Conservation (phyloP, 1,140 invertebrate genomes). For the Drosophila guanche region DNA sequence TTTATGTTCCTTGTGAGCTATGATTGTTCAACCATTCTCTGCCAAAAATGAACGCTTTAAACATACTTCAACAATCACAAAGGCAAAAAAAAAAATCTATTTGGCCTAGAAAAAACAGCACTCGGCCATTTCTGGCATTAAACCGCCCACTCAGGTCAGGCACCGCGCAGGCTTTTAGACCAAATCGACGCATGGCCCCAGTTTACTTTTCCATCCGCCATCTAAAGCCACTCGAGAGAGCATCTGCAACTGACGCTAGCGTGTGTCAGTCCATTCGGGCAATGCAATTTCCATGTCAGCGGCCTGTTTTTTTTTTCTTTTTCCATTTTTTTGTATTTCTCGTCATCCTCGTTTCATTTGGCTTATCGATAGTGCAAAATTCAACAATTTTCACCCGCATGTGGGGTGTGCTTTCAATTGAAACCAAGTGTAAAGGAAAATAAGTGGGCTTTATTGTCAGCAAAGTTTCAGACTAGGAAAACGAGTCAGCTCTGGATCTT, state of each 20-base stretch:
- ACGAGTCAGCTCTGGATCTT: no score
- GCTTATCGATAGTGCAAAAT: conserved; percentile 34
- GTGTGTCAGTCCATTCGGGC: conserved; percentile 12
- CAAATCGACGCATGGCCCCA: conserved; percentile 11
- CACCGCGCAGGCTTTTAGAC: conserved; percentile 16
- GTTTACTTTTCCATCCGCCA: conserved; percentile 19
- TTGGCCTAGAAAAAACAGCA: conserved; percentile 5
- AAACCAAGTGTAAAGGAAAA: conserved; percentile 3
- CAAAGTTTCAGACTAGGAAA: no score
- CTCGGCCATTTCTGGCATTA: conserved; percentile 19
- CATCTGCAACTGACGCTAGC: conserved; percentile 1
- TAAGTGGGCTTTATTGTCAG: neutral
- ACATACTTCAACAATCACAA: conserved; percentile 1
- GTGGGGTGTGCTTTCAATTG: neutral
- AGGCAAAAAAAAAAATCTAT: conserved; percentile 3
- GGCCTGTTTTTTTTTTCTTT: conserved; percentile 14
- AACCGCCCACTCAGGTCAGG: conserved; percentile 7
- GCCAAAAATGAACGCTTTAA: conserved; percentile 16
- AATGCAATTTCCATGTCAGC: conserved; percentile 48
- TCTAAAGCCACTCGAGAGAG: conserved; percentile 14
- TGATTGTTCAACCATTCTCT: neutral
- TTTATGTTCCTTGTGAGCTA: conserved; percentile 1
- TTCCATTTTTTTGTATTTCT: neutral
- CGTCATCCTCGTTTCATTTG: conserved; percentile 13
- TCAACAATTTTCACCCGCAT: conserved; percentile 15